A percentile compares a stretch with the other conserved stretches of the same genome.
Evolutionary conservation across 2,797 vertebrate species (phyloP).

Genomic region (Crax fasciolata): DNA sequence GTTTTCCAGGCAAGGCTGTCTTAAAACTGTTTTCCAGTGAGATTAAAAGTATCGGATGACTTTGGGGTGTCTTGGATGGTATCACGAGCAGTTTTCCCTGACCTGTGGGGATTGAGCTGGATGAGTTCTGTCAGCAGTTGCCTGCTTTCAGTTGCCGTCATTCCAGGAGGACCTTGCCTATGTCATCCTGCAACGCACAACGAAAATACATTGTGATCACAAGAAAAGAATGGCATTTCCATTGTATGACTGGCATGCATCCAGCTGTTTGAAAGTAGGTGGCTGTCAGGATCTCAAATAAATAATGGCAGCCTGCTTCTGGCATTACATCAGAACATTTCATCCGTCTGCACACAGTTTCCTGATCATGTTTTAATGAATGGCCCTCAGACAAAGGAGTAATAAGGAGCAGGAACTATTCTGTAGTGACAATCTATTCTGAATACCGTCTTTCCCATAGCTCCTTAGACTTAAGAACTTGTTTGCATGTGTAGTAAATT

Average conservation of each 20-base stretch:
- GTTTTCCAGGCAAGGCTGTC: background rate
- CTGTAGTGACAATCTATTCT: background rate
- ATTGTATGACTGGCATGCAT: slow-evolving; percentile 57
- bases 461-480: background rate
- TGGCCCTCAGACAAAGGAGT: slow-evolving; percentile 39
- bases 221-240: slow-evolving; percentile 34
- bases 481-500: background rate
- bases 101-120: background rate
- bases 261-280: slow-evolving; percentile 52
- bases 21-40: background rate
- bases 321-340: slow-evolving; percentile 54
- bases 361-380: slow-evolving; percentile 41
- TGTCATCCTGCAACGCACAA: background rate
- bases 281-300: slow-evolving; percentile 24
- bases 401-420: slow-evolving; percentile 24
- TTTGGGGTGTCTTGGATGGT: background rate
- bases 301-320: slow-evolving; percentile 54
- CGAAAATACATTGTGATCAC: slow-evolving; percentile 19
- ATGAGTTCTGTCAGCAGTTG: background rate
- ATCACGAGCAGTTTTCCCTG: background rate
- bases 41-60: background rate
- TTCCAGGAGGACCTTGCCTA: slow-evolving; percentile 29
- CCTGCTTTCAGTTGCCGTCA: background rate
- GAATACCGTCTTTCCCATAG: slow-evolving; percentile 8
- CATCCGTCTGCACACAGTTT: slow-evolving; percentile 52